These are phyloP conservation scores for Drosophila ogumai DNA, from an alignment of 1,140 invertebrate genomes.

Conservation along the genomic window DNA sequence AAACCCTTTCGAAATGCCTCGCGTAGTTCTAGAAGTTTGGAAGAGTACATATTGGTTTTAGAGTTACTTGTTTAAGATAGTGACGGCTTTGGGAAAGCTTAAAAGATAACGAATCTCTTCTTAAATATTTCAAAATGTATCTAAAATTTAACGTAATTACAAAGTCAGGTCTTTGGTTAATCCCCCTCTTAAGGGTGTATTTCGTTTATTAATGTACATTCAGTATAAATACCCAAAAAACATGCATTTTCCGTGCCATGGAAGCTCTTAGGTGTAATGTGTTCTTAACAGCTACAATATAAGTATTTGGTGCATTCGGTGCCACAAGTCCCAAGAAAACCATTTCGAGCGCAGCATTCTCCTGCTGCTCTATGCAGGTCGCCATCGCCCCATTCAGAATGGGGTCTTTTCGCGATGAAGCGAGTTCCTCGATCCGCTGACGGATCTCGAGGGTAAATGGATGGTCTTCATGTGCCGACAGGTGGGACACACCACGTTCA, in stretches of 20 bases:
- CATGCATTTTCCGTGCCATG: constrained; percentile 30
- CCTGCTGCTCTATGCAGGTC: constrained; percentile 29
- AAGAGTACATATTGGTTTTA: constrained; percentile 49
- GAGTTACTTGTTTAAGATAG: background rate
- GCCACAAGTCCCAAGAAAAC: constrained; percentile 50
- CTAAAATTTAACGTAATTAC: background rate
- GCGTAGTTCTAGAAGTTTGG: constrained; percentile 69
- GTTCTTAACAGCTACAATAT: constrained; percentile 48
- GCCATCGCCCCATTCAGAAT: constrained; percentile 35
- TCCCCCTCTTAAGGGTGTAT: constrained; percentile 25
- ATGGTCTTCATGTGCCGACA: constrained; percentile 72
- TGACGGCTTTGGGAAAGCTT: background rate
- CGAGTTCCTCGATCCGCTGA: constrained; percentile 62
- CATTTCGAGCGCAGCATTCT: constrained; percentile 40
- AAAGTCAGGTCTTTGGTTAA: constrained; percentile 22
- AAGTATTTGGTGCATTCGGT: constrained; percentile 72
- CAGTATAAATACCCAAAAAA: constrained; percentile 62
- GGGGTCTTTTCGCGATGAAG: constrained; percentile 74
- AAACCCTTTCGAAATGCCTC: constrained; percentile 59
- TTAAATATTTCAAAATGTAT: background rate
- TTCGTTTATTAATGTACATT: constrained; percentile 52
- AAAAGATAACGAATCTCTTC: background rate
- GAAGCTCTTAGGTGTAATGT: constrained; percentile 31
- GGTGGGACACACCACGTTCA: constrained; percentile 70
- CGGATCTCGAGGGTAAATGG: constrained; percentile 65